Percentiles rank a stretch among this genome's conserved stretches.
These are phyloP conservation scores for Melanaphis sacchari DNA, from an alignment of 1,140 invertebrate species.

Conservation along the genomic window DNA sequence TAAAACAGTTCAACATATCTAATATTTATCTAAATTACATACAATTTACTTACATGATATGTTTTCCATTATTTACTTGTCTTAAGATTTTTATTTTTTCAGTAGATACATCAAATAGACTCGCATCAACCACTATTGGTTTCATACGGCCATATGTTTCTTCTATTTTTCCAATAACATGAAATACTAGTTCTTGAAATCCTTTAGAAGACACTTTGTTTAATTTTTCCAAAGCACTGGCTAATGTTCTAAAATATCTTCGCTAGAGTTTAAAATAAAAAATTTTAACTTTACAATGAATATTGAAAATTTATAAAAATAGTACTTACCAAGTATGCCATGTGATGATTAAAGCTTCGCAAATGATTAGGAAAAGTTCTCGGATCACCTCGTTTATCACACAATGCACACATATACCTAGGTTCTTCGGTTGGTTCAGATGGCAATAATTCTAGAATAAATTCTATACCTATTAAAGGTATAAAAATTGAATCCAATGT, in stretches of 20 bases:
- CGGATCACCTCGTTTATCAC: slow-evolving; percentile 77
- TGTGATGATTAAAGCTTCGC: slow-evolving; percentile 75
- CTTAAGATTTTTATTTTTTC: slow-evolving; percentile 68
- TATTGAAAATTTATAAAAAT: neutral
- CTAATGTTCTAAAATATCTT: slow-evolving; percentile 60
- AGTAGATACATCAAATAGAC: slow-evolving; percentile 65
- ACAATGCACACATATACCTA: slow-evolving; percentile 76
- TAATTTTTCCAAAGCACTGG: slow-evolving; percentile 39
- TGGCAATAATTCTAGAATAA: slow-evolving; percentile 74
- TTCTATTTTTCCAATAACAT: slow-evolving; percentile 71
- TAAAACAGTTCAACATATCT: neutral
- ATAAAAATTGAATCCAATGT: slow-evolving; percentile 65
- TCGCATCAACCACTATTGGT: slow-evolving; percentile 67
- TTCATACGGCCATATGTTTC: slow-evolving; percentile 69
- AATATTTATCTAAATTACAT: neutral
- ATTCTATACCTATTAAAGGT: slow-evolving; percentile 71
- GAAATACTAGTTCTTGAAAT: slow-evolving; percentile 60
- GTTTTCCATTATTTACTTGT: slow-evolving; percentile 60
- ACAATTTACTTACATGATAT: slow-evolving; percentile 61
- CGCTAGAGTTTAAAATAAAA: slow-evolving; percentile 39
- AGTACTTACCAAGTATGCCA: slow-evolving; percentile 67
- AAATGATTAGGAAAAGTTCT: slow-evolving; percentile 78
- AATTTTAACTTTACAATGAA: neutral
- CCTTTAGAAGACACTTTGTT: slow-evolving; percentile 54
- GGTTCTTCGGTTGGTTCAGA: slow-evolving; percentile 68